phyloP scores from a whole-genome alignment of 1,140 invertebrate species.

The Cataglyphis hispanica region DNA sequence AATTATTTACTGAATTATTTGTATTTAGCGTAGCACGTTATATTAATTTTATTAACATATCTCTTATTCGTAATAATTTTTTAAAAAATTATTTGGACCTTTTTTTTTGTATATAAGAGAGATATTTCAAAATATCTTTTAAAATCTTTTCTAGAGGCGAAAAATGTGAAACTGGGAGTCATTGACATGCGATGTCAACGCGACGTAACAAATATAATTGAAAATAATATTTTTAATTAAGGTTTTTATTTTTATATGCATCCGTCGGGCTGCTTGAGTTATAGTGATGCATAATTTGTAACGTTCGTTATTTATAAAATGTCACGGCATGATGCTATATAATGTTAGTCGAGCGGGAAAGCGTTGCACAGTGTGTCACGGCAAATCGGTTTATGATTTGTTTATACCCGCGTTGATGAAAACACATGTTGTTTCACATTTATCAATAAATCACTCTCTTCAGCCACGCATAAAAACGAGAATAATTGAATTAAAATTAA shows the following conservation, averaged over 20 bases:
- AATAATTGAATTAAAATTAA: slow-evolving; percentile 62
- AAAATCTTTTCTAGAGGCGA: neutral
- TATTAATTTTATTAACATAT: neutral
- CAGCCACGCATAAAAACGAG: slow-evolving; percentile 33
- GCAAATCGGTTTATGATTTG: slow-evolving; percentile 62
- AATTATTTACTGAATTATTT: neutral
- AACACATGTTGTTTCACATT: slow-evolving; percentile 49
- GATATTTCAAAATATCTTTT: too few species aligned
- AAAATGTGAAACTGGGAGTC: neutral
- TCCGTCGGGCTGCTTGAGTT: slow-evolving; percentile 17
- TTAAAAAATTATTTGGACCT: neutral
- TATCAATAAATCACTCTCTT: slow-evolving; percentile 46
- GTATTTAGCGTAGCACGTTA: neutral
- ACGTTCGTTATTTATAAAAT: slow-evolving; percentile 46
- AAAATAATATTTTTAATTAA: slow-evolving; percentile 12
- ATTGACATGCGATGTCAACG: neutral
- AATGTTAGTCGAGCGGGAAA: slow-evolving; percentile 50
- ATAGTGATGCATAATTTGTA: slow-evolving; percentile 46
- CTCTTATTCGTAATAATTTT: neutral
- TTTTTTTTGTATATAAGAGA: neutral
- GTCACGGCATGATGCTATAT: slow-evolving; percentile 32
- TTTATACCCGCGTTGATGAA: slow-evolving; percentile 45
- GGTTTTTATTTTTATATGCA: neutral
- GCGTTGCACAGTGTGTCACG: slow-evolving; percentile 22
- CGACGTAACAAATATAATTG: neutral